A percentile compares a stretch with the other conserved stretches of the same genome.
Evolutionary conservation across 2,888 invertebrate species (phyloP).

Genomic region (Dynastes hyllus): DNA sequence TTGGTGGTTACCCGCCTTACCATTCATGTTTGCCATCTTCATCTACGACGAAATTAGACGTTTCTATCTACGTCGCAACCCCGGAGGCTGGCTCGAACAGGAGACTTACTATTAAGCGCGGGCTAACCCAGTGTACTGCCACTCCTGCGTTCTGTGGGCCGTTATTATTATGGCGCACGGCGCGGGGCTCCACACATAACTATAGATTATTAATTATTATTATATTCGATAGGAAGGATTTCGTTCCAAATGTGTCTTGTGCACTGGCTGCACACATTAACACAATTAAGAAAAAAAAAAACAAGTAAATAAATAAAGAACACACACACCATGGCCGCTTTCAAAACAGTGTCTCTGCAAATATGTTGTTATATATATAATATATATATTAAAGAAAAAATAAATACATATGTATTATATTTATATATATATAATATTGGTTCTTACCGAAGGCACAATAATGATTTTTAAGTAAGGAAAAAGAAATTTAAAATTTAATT

Average conservation of each 20-base stretch:
- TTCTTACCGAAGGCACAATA: slow-evolving; percentile 58
- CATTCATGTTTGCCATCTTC: slow-evolving; percentile 98
- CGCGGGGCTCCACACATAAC: slow-evolving; percentile 58
- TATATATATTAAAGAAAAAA: slow-evolving; percentile 53
- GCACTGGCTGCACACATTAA: slow-evolving; percentile 59
- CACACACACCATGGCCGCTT: slow-evolving; percentile 59
- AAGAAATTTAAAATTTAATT: slow-evolving; percentile 51
- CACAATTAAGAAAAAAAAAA: slow-evolving; percentile 35
- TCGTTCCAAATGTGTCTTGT: slow-evolving; percentile 61
- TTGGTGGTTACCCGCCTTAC: slow-evolving; percentile 99
- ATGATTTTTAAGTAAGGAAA: slow-evolving; percentile 46
- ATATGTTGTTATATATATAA: slow-evolving; percentile 51
- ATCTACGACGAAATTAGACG: slow-evolving; percentile 98
- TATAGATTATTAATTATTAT: slow-evolving; percentile 57
- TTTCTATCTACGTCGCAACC: slow-evolving; percentile 97
- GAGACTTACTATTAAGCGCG: slow-evolving; percentile 95
- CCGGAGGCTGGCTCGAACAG: slow-evolving; percentile 98
- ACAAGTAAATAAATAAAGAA: slow-evolving; percentile 37
- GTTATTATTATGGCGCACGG: slow-evolving; percentile 27
- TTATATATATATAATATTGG: slow-evolving; percentile 50
- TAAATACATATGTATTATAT: slow-evolving; percentile 53
- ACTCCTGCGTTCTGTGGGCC: slow-evolving; percentile 52
- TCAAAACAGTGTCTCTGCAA: slow-evolving; percentile 59
- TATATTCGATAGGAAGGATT: slow-evolving; percentile 67
- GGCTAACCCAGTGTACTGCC: slow-evolving; percentile 59